Conservation (phyloP, 1,140 invertebrate genomes). For the Sweltsa coloradensis region DNA sequence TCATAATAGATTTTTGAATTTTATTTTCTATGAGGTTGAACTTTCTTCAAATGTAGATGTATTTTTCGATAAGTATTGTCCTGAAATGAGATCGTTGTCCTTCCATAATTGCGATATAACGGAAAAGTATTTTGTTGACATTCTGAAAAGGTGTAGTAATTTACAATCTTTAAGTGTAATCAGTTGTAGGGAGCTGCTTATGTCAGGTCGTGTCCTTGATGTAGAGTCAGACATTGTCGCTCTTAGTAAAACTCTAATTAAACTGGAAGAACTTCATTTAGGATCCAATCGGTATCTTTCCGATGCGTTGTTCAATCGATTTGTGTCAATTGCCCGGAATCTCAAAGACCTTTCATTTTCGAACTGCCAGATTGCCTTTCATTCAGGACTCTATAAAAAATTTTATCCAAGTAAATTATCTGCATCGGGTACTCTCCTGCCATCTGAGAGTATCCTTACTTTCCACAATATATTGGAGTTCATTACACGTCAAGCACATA, state of each 20-base stretch:
- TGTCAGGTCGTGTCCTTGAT: slow-evolving; percentile 53
- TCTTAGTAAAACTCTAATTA: slow-evolving; percentile 35
- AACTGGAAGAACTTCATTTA: slow-evolving; percentile 43
- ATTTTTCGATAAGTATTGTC: slow-evolving; percentile 38
- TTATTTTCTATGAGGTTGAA: slow-evolving; percentile 44
- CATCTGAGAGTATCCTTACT: slow-evolving; percentile 53
- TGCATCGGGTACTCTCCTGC: slow-evolving; percentile 29
- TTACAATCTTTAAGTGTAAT: slow-evolving; percentile 43
- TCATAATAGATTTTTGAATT: slow-evolving; percentile 36
- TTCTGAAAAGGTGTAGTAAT: slow-evolving; percentile 39
- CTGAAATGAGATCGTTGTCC: slow-evolving; percentile 29
- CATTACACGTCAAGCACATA: slow-evolving; percentile 35
- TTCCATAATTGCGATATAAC: slow-evolving; percentile 44
- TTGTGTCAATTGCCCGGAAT: slow-evolving; percentile 43
- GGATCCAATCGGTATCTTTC: slow-evolving; percentile 54
- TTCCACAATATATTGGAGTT: slow-evolving; percentile 49
- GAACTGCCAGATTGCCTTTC: slow-evolving; percentile 53
- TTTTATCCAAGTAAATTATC: slow-evolving; percentile 41
- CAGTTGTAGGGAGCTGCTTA: slow-evolving; percentile 52
- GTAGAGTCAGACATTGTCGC: slow-evolving; percentile 36
- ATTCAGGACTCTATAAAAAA: slow-evolving; percentile 45
- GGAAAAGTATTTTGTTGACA: slow-evolving; percentile 43
- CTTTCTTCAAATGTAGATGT: slow-evolving; percentile 26
- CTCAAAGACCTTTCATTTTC: slow-evolving; percentile 46
- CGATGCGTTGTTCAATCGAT: slow-evolving; percentile 51